Conservation (phyloP, 2,888 invertebrate species). For the Unio delphinus region DNA sequence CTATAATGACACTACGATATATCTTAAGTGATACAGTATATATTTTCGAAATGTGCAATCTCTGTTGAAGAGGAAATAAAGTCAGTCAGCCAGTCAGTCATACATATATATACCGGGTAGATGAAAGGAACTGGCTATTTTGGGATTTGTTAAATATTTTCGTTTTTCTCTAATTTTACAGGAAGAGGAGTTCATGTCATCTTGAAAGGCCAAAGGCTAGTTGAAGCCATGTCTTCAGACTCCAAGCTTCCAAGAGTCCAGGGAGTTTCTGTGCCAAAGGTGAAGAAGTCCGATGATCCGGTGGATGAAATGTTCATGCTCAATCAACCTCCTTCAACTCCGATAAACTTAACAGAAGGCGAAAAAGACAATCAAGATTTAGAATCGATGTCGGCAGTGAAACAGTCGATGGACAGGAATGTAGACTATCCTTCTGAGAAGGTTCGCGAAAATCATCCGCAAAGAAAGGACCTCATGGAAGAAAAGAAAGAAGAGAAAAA, state of each 20-base stretch:
- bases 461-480: not conserved
- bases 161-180: constrained; percentile 5
- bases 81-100: too few relatives aligned
- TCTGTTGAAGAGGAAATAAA: too few relatives aligned
- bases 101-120: too few relatives aligned
- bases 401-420: constrained; percentile 6
- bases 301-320: constrained; percentile 35
- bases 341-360: constrained; percentile 24
- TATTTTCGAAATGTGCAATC: too few relatives aligned
- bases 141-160: not conserved
- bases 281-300: constrained; percentile 32
- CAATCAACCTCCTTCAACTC: constrained; percentile 48
- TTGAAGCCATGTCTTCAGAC: constrained; percentile 27
- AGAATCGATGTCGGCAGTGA: constrained; percentile 5
- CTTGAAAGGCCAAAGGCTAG: constrained; percentile 34
- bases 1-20: too few relatives aligned
- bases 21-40: too few relatives aligned
- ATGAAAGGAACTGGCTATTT: not conserved
- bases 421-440: constrained; percentile 10
- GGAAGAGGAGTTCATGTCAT: constrained; percentile 40
- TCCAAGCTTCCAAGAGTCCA: constrained; percentile 48
- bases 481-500: not conserved
- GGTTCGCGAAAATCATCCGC: not conserved
- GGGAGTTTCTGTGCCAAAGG: constrained; percentile 44
- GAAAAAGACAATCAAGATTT: constrained; percentile 10